A percentile compares a stretch with the other conserved stretches of the same genome.
phyloP scores from a whole-genome alignment of 1,140 invertebrate genomes.

The Cotesia chilonis region DNA sequence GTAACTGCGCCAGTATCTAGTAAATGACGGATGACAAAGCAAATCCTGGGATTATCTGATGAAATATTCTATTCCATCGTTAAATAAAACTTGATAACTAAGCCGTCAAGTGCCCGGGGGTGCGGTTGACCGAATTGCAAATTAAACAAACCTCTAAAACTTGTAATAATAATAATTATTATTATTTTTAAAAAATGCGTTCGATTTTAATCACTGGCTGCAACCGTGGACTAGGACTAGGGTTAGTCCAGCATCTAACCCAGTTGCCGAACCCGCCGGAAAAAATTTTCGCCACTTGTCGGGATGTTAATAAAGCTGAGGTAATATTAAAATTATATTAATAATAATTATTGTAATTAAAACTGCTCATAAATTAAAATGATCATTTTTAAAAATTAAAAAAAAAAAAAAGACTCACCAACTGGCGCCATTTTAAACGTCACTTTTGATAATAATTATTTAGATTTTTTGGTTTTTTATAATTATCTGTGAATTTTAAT shows the following conservation, averaged over 20 bases:
- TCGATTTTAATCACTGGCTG: slow-evolving; percentile 87
- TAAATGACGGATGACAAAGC: slow-evolving; percentile 1
- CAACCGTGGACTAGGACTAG: slow-evolving; percentile 87
- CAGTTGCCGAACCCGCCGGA: slow-evolving; percentile 66
- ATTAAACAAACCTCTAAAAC: not conserved
- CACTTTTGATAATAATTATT: no score
- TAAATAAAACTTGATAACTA: no score
- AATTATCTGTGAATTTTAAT: no score
- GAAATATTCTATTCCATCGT: no score
- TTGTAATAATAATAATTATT: slow-evolving; percentile 6
- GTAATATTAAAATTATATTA: slow-evolving; percentile 55
- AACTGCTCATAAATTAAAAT: no score
- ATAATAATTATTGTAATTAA: no score
- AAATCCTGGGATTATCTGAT: no score
- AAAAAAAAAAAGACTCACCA: slow-evolving; percentile 56
- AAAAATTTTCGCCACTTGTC: slow-evolving; percentile 78
- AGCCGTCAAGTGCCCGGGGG: no score
- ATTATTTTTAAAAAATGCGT: slow-evolving; percentile 67
- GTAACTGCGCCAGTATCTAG: no score
- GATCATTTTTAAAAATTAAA: not conserved
- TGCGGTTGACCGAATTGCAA: not conserved
- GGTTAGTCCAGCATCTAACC: slow-evolving; percentile 77
- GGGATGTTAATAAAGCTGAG: slow-evolving; percentile 71
- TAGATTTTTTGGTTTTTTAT: no score
- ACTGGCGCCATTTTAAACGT: slow-evolving; percentile 64